phyloP scores from a whole-genome alignment of 2,113 vertebrate species.

The Salvelinus namaycush region DNA sequence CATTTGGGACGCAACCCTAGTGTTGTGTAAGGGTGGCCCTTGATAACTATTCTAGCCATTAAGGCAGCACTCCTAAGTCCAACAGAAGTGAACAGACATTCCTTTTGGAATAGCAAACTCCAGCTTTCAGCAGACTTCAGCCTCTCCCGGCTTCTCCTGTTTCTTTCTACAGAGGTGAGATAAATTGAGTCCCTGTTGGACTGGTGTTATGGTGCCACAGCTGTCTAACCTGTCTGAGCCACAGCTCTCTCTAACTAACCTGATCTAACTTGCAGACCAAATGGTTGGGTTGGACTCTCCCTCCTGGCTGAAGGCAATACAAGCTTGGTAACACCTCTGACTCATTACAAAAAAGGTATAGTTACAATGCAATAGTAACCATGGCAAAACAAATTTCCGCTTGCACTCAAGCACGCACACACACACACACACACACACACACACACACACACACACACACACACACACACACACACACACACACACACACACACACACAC shows the following conservation, averaged over 20 bases:
- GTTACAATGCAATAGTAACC: no score
- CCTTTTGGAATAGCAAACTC: no score
- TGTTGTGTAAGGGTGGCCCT: not conserved
- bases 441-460: no score
- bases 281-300: not conserved
- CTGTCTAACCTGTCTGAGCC: not conserved
- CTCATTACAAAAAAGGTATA: not conserved
- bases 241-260: not conserved
- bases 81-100: not conserved
- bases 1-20: not conserved
- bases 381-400: no score
- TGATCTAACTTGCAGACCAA: conserved; percentile 1
- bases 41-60: not conserved
- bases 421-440: no score
- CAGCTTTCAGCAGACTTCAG: no score
- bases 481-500: not conserved
- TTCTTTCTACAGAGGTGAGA: not conserved
- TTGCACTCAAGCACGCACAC: no score
- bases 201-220: not conserved
- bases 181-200: not conserved
- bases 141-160: not conserved
- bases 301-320: not conserved
- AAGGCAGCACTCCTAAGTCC: not conserved
- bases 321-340: not conserved
- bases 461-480: no score